Conservation (phyloP, 2,797 vertebrate genomes). For the Phrynocephalus guinanensis region DNA sequence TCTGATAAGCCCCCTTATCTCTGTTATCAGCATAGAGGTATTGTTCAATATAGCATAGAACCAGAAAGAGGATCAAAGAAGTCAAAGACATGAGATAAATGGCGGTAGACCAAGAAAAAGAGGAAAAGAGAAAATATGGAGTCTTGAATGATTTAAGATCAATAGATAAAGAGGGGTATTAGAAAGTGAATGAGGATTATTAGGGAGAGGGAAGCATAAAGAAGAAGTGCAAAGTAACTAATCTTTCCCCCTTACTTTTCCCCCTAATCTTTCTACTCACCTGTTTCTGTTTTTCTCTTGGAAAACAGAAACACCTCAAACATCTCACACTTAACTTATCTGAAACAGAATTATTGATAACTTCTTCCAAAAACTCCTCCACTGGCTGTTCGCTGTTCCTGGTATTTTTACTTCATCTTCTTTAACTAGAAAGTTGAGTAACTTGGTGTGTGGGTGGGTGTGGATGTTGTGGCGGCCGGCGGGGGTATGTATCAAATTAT, state of each 20-base stretch:
- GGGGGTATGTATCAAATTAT: neutral
- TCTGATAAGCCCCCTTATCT: no score
- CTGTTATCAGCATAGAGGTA: no score
- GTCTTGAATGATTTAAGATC: neutral
- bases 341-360: neutral
- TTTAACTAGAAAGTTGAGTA: neutral
- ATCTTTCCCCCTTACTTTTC: neutral
- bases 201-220: neutral
- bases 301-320: neutral
- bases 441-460: no score
- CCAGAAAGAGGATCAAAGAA: neutral
- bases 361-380: neutral
- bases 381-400: neutral
- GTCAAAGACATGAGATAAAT: neutral
- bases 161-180: neutral
- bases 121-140: neutral
- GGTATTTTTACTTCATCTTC: neutral
- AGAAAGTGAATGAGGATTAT: neutral
- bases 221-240: neutral
- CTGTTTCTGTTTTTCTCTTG: neutral
- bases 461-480: no score
- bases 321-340: neutral
- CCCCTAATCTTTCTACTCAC: neutral
- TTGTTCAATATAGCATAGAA: neutral
- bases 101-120: neutral